These are phyloP conservation scores for Therioaphis trifolii DNA, from an alignment of 2,888 invertebrate genomes.

Conservation along the genomic window DNA sequence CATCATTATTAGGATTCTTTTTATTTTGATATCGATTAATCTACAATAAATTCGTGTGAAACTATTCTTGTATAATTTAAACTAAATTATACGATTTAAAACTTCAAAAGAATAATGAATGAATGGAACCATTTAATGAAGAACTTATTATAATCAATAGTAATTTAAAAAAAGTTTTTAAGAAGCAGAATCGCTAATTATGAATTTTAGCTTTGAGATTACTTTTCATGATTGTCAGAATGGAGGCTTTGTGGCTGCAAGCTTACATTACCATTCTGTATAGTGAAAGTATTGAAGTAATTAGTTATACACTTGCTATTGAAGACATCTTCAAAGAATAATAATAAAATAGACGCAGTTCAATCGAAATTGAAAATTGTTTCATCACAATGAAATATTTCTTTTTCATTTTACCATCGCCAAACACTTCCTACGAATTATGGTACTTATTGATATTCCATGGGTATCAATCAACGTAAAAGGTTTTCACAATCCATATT, in stretches of 20 bases:
- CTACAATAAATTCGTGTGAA: neutral
- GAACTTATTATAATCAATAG: neutral
- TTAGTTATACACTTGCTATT: neutral
- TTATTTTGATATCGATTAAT: neutral
- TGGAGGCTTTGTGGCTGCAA: neutral
- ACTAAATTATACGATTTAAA: neutral
- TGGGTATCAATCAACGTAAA: no score
- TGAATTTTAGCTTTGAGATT: slow-evolving; percentile 1
- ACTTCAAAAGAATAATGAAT: neutral
- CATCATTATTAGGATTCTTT: neutral
- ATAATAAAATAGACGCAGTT: no score
- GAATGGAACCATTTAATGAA: neutral
- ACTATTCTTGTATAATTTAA: neutral
- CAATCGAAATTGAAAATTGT: no score
- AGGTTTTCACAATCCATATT: no score
- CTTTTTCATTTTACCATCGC: no score
- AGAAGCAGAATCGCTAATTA: neutral
- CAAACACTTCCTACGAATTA: no score
- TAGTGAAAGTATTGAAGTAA: neutral
- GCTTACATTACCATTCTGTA: neutral
- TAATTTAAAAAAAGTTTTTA: neutral
- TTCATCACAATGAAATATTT: no score
- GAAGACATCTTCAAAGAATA: no score
- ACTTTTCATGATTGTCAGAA: neutral
- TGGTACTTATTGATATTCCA: no score